Evolutionary conservation across 2,888 invertebrate genomes (phyloP).

Genomic region (Anthophora plumipes): DNA sequence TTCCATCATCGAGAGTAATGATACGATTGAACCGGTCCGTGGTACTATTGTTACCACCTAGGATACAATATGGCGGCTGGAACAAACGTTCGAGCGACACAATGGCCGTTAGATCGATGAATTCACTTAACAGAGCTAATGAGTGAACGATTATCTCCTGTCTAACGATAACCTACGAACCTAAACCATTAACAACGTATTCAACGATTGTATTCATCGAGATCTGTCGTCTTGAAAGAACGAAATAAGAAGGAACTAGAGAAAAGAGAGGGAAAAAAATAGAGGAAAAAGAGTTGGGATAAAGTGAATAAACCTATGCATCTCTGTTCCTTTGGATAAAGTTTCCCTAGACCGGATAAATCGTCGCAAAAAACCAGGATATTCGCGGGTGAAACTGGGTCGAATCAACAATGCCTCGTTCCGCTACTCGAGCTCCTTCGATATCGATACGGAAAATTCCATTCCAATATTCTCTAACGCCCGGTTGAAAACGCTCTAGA

Average conservation of each 20-base stretch:
- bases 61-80: slow-evolving; percentile 23
- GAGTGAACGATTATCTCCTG: slow-evolving; percentile 25
- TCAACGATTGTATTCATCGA: too few species aligned
- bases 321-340: neutral
- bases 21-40: slow-evolving; percentile 23
- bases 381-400: slow-evolving; percentile 11
- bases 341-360: neutral
- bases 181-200: neutral
- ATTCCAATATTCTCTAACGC: slow-evolving; percentile 7
- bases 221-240: too few species aligned
- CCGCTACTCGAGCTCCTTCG: neutral
- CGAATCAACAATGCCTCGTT: slow-evolving; percentile 37
- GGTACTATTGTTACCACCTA: slow-evolving; percentile 34
- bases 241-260: neutral
- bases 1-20: slow-evolving; percentile 37
- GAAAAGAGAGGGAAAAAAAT: neutral
- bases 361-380: neutral
- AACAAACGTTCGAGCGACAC: slow-evolving; percentile 25
- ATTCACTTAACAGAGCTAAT: slow-evolving; percentile 37
- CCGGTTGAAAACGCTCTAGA: neutral
- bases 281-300: too few species aligned
- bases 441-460: slow-evolving; percentile 28
- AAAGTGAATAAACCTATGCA: neutral
- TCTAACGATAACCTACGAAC: neutral
- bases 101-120: slow-evolving; percentile 46